These are phyloP conservation scores for Zalophus californianus DNA, from an alignment of 2,797 vertebrate species.

Conservation along the genomic window DNA sequence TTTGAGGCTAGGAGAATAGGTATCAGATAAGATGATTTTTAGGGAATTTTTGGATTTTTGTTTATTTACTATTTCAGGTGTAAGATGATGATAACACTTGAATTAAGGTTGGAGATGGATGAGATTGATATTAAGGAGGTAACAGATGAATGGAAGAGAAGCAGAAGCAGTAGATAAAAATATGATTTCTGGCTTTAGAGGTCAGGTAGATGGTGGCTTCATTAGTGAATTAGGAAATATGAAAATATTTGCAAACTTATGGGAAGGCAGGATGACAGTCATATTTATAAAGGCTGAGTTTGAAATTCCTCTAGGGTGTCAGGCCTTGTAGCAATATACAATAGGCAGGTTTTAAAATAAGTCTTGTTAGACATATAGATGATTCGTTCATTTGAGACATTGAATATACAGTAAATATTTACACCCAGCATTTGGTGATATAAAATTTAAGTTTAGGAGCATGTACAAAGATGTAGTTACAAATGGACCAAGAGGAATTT, in stretches of 20 bases:
- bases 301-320: neutral
- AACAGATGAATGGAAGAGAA: neutral
- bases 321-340: neutral
- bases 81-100: neutral
- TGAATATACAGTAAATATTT: neutral
- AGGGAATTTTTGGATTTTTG: neutral
- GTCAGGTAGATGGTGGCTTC: neutral
- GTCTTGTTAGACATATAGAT: neutral
- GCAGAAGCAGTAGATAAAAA: neutral
- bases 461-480: neutral
- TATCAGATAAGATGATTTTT: neutral
- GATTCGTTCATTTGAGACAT: neutral
- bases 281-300: neutral
- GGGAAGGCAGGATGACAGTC: neutral
- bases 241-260: neutral
- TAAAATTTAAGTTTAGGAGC: conserved; percentile 3
- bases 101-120: neutral
- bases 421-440: neutral
- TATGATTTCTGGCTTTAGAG: neutral
- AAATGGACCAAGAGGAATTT: neutral
- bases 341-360: neutral
- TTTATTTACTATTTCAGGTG: neutral
- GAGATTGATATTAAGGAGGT: neutral
- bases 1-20: neutral
- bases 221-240: neutral